These are phyloP conservation scores for Crematogaster levior DNA, from an alignment of 2,888 invertebrate species.

Conservation along the genomic window DNA sequence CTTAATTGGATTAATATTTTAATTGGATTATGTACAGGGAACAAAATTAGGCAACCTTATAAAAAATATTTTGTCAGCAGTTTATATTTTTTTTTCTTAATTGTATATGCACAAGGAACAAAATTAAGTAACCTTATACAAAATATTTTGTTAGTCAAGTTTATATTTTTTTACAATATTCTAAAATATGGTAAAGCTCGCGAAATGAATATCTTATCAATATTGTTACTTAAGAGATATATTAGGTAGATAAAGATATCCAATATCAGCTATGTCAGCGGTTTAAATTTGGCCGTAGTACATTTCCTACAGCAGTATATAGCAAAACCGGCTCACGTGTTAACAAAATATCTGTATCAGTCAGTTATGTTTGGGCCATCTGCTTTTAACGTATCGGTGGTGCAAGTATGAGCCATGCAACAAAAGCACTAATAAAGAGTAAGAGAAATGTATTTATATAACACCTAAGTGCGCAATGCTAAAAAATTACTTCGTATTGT, in stretches of 20 bases:
- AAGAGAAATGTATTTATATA: constrained; percentile 50
- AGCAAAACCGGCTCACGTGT: constrained; percentile 52
- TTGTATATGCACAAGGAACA: not conserved
- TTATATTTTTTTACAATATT: not conserved
- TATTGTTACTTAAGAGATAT: constrained; percentile 36
- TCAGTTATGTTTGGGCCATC: constrained; percentile 66
- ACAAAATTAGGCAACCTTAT: not conserved
- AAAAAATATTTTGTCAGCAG: not conserved
- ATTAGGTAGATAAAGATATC: constrained; percentile 32
- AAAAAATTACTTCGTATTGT: constrained; percentile 3
- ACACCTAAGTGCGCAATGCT: not conserved
- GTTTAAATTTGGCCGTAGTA: constrained; percentile 76
- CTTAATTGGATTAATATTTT: no score
- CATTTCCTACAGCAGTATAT: constrained; percentile 65
- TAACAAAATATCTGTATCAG: constrained; percentile 71
- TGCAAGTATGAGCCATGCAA: constrained; percentile 61
- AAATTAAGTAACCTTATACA: not conserved
- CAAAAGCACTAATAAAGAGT: constrained; percentile 67
- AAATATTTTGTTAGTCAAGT: constrained; percentile 4
- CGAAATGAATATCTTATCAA: not conserved
- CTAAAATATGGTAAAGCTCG: not conserved
- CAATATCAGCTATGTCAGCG: constrained; percentile 67
- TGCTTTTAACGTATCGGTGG: constrained; percentile 56
- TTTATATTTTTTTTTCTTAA: not conserved
- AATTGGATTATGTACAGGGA: no score